These are phyloP conservation scores for Hycleus cichorii DNA, from an alignment of 1,140 invertebrate genomes.

Conservation along the genomic window DNA sequence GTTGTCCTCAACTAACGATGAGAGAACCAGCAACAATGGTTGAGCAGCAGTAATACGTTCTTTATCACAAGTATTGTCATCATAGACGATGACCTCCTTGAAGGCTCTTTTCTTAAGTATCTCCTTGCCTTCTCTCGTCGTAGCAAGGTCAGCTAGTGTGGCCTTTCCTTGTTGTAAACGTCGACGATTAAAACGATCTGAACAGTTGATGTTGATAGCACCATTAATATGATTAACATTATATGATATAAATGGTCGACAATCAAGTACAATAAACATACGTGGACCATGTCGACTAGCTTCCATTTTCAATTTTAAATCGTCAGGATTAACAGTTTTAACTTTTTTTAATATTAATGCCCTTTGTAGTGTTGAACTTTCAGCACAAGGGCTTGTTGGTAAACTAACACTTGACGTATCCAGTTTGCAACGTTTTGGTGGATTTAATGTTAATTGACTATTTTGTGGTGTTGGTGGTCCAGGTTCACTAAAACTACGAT, in stretches of 20 bases:
- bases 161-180: conserved; percentile 62
- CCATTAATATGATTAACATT: conserved; percentile 64
- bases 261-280: conserved; percentile 57
- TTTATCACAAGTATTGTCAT: conserved; percentile 56
- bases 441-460: conserved; percentile 24
- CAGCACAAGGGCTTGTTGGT: conserved; percentile 51
- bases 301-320: conserved; percentile 37
- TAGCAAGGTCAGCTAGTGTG: conserved; percentile 58
- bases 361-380: conserved; percentile 47
- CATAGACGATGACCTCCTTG: conserved; percentile 62
- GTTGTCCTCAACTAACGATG: conserved; percentile 62
- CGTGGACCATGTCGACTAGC: conserved; percentile 24
- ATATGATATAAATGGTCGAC: conserved; percentile 64
- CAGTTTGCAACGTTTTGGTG: conserved; percentile 51
- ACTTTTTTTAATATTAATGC: conserved; percentile 42
- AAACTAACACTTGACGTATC: conserved; percentile 46
- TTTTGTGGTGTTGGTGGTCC: conserved; percentile 39
- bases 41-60: conserved; percentile 51
- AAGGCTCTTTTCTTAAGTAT: conserved; percentile 48
- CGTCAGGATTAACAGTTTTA: conserved; percentile 36
- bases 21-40: conserved; percentile 60
- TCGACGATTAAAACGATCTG: conserved; percentile 63
- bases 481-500: conserved; percentile 55
- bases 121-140: conserved; percentile 56
- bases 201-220: conserved; percentile 69